Evolutionary conservation across 2,113 vertebrate species (phyloP).

Genomic region (Macroglossus sobrinus): DNA sequence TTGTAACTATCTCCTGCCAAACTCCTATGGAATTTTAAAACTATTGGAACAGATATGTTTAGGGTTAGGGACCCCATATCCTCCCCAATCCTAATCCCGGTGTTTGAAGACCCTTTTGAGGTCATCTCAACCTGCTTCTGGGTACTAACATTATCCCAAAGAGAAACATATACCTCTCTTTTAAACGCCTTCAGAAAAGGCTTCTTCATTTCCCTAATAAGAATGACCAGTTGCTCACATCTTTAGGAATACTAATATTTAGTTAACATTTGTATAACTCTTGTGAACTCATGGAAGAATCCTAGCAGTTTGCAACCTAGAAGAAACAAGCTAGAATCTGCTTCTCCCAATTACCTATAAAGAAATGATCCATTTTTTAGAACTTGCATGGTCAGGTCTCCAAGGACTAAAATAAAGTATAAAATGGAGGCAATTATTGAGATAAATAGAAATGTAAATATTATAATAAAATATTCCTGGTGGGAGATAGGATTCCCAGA

Average conservation of each 20-base stretch:
- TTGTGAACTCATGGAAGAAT: not conserved
- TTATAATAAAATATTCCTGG: not conserved
- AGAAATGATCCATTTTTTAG: not conserved
- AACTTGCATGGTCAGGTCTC: not conserved
- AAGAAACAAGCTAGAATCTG: not conserved
- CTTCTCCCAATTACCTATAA: not conserved
- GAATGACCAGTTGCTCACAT: not conserved
- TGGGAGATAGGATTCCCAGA: not conserved
- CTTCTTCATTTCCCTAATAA: conserved; percentile 13
- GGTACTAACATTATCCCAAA: not conserved
- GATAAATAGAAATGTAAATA: not conserved
- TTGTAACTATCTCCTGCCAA: not conserved
- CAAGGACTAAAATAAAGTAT: conserved; percentile 3
- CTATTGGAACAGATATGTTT: not conserved
- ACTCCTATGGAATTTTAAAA: conserved; percentile 10
- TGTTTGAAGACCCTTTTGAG: not conserved
- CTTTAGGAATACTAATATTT: not conserved
- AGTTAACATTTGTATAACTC: not conserved
- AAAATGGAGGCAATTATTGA: not conserved
- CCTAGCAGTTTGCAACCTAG: not conserved
- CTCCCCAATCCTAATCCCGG: not conserved
- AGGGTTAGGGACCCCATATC: not conserved
- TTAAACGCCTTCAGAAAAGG: not conserved
- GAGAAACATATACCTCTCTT: not conserved
- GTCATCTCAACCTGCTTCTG: not conserved